phyloP scores from a whole-genome alignment of 2,888 invertebrate genomes.

The Papilio protenor region DNA sequence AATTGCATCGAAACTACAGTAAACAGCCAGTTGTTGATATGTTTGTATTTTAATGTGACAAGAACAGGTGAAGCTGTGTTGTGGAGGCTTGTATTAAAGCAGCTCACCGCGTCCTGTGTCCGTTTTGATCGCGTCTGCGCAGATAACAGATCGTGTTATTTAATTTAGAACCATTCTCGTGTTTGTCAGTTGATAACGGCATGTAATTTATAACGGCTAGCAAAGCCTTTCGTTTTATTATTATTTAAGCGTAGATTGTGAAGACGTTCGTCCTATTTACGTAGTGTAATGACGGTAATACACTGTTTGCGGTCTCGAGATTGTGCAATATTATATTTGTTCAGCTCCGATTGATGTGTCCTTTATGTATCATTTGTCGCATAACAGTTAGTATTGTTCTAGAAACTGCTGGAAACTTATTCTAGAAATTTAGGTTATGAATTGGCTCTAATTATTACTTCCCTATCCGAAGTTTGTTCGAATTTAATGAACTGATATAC shows the following conservation, averaged over 20 bases:
- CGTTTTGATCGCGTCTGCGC: constrained; percentile 71
- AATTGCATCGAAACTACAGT: background rate
- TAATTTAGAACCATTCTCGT: constrained; percentile 71
- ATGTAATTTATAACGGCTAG: constrained; percentile 77
- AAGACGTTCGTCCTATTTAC: constrained; percentile 67
- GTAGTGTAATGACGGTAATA: constrained; percentile 56
- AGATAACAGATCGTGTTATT: constrained; percentile 76
- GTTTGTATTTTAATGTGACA: constrained; percentile 3
- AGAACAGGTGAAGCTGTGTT: constrained; percentile 6
- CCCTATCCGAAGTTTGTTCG: background rate
- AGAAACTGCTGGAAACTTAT: background rate
- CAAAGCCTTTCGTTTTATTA: constrained; percentile 74
- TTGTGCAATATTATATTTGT: constrained; percentile 61
- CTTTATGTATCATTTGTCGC: constrained; percentile 51
- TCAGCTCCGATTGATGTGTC: constrained; percentile 54
- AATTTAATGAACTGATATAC: background rate
- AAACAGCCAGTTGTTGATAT: background rate
- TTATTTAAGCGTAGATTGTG: constrained; percentile 76
- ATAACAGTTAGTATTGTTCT: constrained; percentile 22
- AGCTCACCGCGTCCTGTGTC: constrained; percentile 63
- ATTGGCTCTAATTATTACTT: background rate
- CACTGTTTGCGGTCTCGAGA: constrained; percentile 63
- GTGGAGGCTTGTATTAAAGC: constrained; percentile 29
- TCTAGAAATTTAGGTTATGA: background rate
- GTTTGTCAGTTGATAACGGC: constrained; percentile 71